Conservation (phyloP, 2,113 vertebrate species). For the Echinops telfairi region DNA sequence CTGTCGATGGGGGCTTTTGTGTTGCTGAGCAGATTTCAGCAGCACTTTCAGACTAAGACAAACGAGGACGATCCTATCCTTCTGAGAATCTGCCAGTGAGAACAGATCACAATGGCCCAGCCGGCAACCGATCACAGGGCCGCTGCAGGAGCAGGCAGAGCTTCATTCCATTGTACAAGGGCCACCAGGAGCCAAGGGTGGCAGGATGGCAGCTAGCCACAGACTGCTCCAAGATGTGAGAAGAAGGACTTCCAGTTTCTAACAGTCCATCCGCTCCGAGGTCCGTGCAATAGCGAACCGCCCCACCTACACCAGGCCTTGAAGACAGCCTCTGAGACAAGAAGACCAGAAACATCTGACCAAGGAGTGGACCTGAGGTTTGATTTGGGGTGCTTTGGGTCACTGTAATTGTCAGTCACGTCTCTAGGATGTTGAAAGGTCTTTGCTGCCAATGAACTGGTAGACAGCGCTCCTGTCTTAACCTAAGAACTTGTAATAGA, state of each 20-base stretch:
- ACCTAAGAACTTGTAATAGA: no score
- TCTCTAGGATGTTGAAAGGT: no score
- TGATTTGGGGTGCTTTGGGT: no score
- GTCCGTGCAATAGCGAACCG: not conserved
- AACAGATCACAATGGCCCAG: no score
- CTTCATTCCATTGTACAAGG: not conserved
- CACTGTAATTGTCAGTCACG: no score
- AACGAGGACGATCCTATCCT: not conserved
- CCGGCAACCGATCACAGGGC: not conserved
- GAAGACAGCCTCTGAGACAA: no score
- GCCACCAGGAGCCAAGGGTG: not conserved
- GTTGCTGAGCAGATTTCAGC: not conserved
- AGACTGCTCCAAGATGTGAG: not conserved
- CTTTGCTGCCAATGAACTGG: no score
- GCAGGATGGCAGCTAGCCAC: not conserved
- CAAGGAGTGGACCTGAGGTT: no score
- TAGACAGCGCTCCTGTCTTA: no score
- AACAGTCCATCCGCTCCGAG: not conserved
- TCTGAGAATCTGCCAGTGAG: not conserved
- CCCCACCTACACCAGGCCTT: no score
- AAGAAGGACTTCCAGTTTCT: not conserved
- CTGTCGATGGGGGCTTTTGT: not conserved
- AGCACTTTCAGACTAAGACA: not conserved
- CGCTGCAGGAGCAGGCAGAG: not conserved
- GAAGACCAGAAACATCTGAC: no score